phyloP scores from a whole-genome alignment of 2,113 vertebrate genomes.

The Tapirus terrestris region DNA sequence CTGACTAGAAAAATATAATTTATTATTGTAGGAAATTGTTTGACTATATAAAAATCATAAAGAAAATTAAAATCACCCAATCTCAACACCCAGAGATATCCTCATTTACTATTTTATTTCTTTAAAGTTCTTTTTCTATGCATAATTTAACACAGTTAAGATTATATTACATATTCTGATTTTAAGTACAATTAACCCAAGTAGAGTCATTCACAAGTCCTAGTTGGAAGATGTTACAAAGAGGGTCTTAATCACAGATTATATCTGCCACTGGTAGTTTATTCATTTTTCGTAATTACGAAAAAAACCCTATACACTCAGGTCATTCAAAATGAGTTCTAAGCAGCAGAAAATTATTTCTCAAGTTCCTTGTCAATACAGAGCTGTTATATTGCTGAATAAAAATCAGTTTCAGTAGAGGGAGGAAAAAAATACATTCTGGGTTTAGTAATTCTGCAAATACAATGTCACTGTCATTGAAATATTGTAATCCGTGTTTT shows the following conservation, averaged over 20 bases:
- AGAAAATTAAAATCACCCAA: conserved; percentile 62
- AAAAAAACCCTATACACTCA: conserved; percentile 55
- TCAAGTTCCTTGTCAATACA: conserved; percentile 42
- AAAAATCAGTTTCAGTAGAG: conserved; percentile 14
- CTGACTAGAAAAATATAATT: conserved; percentile 54
- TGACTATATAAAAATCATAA: conserved; percentile 54
- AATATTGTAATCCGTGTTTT: neutral
- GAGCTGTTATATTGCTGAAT: conserved; percentile 19
- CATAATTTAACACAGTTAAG: conserved; percentile 77
- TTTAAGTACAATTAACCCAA: conserved; percentile 78
- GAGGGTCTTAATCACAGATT: conserved; percentile 72
- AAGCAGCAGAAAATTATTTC: conserved; percentile 62
- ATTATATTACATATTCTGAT: conserved; percentile 72
- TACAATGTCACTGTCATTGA: neutral
- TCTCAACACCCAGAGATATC: conserved; percentile 30
- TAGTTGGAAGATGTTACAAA: conserved; percentile 67
- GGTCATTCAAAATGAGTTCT: conserved; percentile 72
- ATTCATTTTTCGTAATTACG: conserved; percentile 73
- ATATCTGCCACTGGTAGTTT: conserved; percentile 64
- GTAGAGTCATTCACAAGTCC: conserved; percentile 69
- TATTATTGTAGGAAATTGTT: conserved; percentile 40
- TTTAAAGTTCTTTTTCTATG: conserved; percentile 66
- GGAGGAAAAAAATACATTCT: conserved; percentile 30
- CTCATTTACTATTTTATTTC: conserved; percentile 71
- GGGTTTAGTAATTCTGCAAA: conserved; percentile 28